Base-by-base conservation (phyloP, 2,797 vertebrate genomes). In the Chelon labrosus region DNA sequence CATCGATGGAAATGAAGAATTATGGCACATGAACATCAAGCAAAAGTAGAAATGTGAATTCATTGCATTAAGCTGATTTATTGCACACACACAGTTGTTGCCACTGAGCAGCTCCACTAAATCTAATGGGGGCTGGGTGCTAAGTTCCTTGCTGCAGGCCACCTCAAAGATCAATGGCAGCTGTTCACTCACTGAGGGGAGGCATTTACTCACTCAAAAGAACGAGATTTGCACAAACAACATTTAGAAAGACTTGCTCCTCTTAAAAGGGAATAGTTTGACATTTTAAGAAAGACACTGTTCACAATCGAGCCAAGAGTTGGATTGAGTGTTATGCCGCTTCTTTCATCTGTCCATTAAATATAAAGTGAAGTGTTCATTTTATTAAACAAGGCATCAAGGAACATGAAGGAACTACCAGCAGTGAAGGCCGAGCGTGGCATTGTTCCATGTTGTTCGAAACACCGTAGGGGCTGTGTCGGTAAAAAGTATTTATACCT, bases 151-250 rank as follows among this genome's bases (percentile, higher is more conserved):
- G 67, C 77, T 76, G 35, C 44, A 54, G 74, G 74, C 75, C 68
- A 83, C 56, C 64, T 74, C 39, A 67, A 61, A 77, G 61, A 86
- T 79, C 74, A 84, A 44, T 71, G 53, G 62, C 70, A 78, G 77
- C 76, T 80, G 57, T 39, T 75, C 51, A 39, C 20, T 75, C 51
- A 39, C 20, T 16, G 44, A 44, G 27, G 46, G 31, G 37, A 25
- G 61, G 12, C 46, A 82, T 80, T 22, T 64, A 46, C 53, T 71
- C 58, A 81, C 42, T 64, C 25, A 22, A 22, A 22, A 22, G 3
- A 22, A 22, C 22, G 25, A 73, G n/a, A 14, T 61, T n/a, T 61
- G 10, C 20, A 75, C 38, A 49, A 63, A 58, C 1, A 53, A 39
- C 55, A 3, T 37, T 12, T 27, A 27, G n/a, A 65, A 27, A 50